Evolutionary conservation across 2,888 invertebrate genomes (phyloP), one percentile per base, ranked within the genome.

Genomic region (Iphiclides podalirius): DNA sequence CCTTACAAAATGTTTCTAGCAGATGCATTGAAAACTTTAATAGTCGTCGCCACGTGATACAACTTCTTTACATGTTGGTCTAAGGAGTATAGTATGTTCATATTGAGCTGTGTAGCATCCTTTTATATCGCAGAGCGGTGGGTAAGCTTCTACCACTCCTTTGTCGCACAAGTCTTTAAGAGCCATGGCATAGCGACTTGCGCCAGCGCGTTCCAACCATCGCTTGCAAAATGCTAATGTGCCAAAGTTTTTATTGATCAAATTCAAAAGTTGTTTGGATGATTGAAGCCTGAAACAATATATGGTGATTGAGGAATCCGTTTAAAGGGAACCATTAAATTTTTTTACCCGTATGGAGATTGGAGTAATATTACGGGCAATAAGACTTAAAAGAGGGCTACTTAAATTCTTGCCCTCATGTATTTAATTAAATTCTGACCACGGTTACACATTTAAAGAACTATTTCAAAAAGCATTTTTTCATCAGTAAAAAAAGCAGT

Each of bases 61-160:
- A 15, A 99, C 93, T 84, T 99, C 99, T 84, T 99, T 99, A 90
- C 98, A 99, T 0, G 98, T 98, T 34, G 99, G 99, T 66, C 99
- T 91, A 57, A 99, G 90, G 61, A 99, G 93, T 67, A 99, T 95
- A 2, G 99, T 99, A 84, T 99, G 99, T 77, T 99, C 99, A 76
- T 96, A 99, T 88, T 99, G 99, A 36, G 99, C 99, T 0, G 99
- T 99, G 86, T 98, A 99, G 78, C 96, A 97, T 49, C 99, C 99
- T 79, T 96, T 97, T 57, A 95, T 92, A 87, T 99, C 99, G 74
- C 98, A 99, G 45, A 99, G 91, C 6, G 99, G 99, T 13, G 99
- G 99, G 86, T 99, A 99, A 0, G 99, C 95, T 72, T 98, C 97
- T n/a, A 99, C 96, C 17, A 98, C 95, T 41, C 96, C 96, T 76